These are phyloP conservation scores for Drosophila arawakana DNA, from an alignment of 1,140 invertebrate genomes.

Conservation along the genomic window DNA sequence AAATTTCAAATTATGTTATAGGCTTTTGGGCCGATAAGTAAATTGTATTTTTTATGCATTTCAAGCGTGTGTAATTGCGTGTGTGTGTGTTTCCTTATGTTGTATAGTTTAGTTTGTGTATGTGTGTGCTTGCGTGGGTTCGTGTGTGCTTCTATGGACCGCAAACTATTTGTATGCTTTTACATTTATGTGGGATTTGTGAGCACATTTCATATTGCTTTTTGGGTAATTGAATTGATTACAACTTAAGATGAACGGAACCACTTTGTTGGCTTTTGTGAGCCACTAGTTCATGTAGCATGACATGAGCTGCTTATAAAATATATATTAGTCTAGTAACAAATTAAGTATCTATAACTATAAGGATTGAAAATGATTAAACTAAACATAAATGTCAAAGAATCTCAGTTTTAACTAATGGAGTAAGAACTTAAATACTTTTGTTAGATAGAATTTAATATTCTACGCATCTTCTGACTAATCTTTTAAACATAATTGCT, in stretches of 20 bases:
- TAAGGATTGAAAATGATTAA: neutral
- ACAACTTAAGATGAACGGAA: neutral
- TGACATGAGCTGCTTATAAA: neutral
- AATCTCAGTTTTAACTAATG: too few species aligned
- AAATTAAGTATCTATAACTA: too few species aligned
- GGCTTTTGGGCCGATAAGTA: slow-evolving; percentile 62
- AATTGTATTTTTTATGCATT: slow-evolving; percentile 47
- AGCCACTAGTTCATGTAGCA: neutral
- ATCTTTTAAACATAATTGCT: too few species aligned
- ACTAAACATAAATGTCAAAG: too few species aligned
- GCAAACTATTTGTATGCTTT: slow-evolving; percentile 21
- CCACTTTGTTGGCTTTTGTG: neutral
- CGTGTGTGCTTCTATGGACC: neutral
- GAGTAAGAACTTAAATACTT: too few species aligned
- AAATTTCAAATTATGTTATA: slow-evolving; percentile 70
- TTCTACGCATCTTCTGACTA: too few species aligned
- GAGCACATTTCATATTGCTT: slow-evolving; percentile 10
- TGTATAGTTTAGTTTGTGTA: neutral
- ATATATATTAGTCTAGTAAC: neutral
- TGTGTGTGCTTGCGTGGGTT: neutral
- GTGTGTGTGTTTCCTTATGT: slow-evolving; percentile 4
- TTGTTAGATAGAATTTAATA: too few species aligned
- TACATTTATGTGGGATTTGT: slow-evolving; percentile 33
- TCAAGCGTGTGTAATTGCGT: slow-evolving; percentile 34
- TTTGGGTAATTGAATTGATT: slow-evolving; percentile 1